These are phyloP conservation scores for Percopsis transmontana DNA, from an alignment of 2,113 vertebrate genomes.

Conservation along the genomic window DNA sequence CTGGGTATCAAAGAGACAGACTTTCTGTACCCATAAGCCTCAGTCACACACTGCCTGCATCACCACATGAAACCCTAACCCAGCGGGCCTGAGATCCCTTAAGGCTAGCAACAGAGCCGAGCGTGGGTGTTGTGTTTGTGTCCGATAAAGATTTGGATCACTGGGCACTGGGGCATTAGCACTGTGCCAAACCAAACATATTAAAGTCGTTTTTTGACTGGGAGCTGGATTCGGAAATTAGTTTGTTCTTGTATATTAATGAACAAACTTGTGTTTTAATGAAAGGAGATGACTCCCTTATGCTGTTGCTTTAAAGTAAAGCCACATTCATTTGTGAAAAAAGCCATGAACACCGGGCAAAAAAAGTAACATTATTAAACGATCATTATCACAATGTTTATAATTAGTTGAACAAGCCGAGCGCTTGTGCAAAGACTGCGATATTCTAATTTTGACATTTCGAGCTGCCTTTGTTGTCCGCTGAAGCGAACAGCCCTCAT, in stretches of 20 bases:
- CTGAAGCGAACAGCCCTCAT: constrained; percentile 25
- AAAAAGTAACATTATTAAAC: constrained; percentile 47
- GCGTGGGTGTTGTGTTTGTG: constrained; percentile 68
- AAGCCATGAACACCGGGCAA: constrained; percentile 37
- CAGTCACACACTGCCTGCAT: constrained; percentile 53
- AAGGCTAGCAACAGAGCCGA: constrained; percentile 51
- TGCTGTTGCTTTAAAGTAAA: constrained; percentile 46
- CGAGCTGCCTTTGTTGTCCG: constrained; percentile 31
- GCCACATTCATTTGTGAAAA: constrained; percentile 31
- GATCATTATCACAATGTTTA: constrained; percentile 46
- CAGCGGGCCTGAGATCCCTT: constrained; percentile 55
- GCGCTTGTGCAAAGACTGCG: constrained; percentile 18
- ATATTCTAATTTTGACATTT: constrained; percentile 69
- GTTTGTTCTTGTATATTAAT: constrained; percentile 57
- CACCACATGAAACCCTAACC: constrained; percentile 57
- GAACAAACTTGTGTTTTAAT: constrained; percentile 52
- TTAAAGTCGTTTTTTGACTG: constrained; percentile 62
- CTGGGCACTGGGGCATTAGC: constrained; percentile 49
- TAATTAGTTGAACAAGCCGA: constrained; percentile 64
- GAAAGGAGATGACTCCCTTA: constrained; percentile 38
- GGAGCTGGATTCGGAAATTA: constrained; percentile 47
- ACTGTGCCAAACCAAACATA: constrained; percentile 65
- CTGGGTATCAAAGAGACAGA: constrained; percentile 51
- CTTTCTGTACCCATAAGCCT: constrained; percentile 32
- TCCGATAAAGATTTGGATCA: constrained; percentile 68